phyloP scores from a whole-genome alignment of 2,888 invertebrate species.

The Malthinus seriepunctatus region DNA sequence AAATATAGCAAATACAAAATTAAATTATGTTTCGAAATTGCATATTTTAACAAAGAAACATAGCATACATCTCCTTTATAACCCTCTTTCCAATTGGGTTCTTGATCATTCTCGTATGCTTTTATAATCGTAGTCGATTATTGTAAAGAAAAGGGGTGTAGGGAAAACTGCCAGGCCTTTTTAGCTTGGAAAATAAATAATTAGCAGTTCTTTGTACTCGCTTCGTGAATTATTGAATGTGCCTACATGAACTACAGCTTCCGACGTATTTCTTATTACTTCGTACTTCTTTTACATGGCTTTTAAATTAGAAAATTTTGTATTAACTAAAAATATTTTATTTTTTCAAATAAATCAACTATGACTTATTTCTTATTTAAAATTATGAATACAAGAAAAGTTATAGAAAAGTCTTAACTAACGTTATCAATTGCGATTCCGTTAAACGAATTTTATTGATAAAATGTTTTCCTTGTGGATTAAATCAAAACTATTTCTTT shows the following conservation, averaged over 20 bases:
- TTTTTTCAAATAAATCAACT: too few relatives aligned
- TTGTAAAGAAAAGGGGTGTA: conserved; percentile 24
- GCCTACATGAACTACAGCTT: conserved; percentile 29
- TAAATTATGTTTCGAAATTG: conserved; percentile 6
- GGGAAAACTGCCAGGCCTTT: conserved; percentile 30
- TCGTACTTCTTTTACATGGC: conserved; percentile 20
- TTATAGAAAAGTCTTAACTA: too few relatives aligned
- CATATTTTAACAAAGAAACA: conserved; percentile 5
- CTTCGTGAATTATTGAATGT: conserved; percentile 36
- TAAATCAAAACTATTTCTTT: too few relatives aligned
- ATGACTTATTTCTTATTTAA: too few relatives aligned
- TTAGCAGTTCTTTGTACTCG: conserved; percentile 37
- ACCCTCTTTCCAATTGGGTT: conserved; percentile 1
- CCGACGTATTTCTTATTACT: conserved; percentile 29
- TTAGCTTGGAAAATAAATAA: conserved; percentile 40
- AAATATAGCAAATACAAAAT: conserved; percentile 4
- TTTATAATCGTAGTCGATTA: conserved; percentile 29
- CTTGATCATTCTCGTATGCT: conserved; percentile 23
- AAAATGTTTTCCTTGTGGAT: too few relatives aligned
- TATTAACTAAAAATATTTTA: neutral
- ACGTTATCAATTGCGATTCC: too few relatives aligned
- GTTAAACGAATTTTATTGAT: too few relatives aligned
- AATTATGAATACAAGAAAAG: too few relatives aligned
- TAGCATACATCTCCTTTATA: conserved; percentile 6
- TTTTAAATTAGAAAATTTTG: conserved; percentile 30